Conservation (phyloP, 2,113 vertebrate genomes). For the Scartelaos histophorus region DNA sequence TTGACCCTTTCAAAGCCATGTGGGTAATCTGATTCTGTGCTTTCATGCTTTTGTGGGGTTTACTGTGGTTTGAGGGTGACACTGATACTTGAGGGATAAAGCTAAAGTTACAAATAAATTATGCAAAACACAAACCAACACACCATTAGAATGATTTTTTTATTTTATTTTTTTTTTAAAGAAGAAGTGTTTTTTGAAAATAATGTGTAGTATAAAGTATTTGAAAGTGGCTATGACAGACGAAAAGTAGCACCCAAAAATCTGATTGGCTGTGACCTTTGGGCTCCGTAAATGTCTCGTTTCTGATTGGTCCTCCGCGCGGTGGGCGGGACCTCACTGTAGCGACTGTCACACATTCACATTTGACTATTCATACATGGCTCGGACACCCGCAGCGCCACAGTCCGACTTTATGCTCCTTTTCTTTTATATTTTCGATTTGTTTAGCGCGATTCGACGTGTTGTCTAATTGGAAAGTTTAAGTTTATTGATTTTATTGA, state of each 20-base stretch:
- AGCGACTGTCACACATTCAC: slow-evolving; percentile 28
- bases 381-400: neutral
- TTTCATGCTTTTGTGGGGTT: slow-evolving; percentile 18
- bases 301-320: slow-evolving; percentile 34
- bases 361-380: neutral
- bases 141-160: neutral
- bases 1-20: slow-evolving; percentile 26
- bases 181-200: neutral
- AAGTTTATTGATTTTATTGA: neutral
- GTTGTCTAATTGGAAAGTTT: neutral
- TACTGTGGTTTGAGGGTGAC: slow-evolving; percentile 29
- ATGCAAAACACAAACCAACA: too few species aligned
- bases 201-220: neutral
- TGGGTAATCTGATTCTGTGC: slow-evolving; percentile 26
- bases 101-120: neutral
- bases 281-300: neutral
- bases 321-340: slow-evolving; percentile 59
- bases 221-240: neutral
- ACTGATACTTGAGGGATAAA: neutral
- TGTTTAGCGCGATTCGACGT: neutral
- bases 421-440: neutral
- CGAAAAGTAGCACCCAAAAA: neutral
- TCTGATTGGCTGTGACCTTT: slow-evolving; percentile 52
- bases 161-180: neutral
- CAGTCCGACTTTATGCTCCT: neutral